Base-by-base conservation (phyloP, 2,888 invertebrate genomes). In the Hemicrepidius hirtus region DNA sequence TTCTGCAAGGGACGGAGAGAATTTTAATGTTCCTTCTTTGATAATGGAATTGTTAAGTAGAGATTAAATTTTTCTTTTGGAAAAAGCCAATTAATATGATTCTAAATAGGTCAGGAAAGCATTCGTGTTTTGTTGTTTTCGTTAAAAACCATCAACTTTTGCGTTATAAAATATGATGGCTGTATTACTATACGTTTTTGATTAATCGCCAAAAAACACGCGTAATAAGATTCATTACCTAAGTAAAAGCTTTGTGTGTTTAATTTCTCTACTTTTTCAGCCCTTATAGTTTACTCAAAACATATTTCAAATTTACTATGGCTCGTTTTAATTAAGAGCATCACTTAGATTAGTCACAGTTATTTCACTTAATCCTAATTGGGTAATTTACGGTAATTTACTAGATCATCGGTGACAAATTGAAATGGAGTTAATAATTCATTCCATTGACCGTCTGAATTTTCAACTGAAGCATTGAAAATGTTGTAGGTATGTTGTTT, bases 201-300 rank as follows among this genome's bases (percentile, higher is more conserved):
- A 81, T 81, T 81, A 81, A 81, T 81, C 77, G 76, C 78, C 74
- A 49, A 77, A 79, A 79, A 80, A 79, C 80, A 80, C 80, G 81
- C 76, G 65, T 76, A 75, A 74, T 73, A 78, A 79, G 73, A 79
- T 79, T 79, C 79, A 80, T 78, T 79, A 79, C 76, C 75, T 76
- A 71, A 66, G 73, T 64, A 68, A 72, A 68, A 62, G 62, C 68
- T 64, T 64, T 68, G 68, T 63, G 55, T 57, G 57, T 44, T 72
- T 72, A 72, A 72, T 72, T 68, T 68, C 49, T 41, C 28, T 57
- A 55, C 46, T 64, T 72, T 72, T 68, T 69, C 63, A n/a, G 21
- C 55, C 46, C 50, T 68, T 28, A 13, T 64, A 68, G 72, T 50
- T 28, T 57, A 32, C 55, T 49, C 49, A 63, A 32, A 16, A 35